These are phyloP conservation scores for Deroplatys truncata DNA, from an alignment of 2,888 invertebrate species.

Conservation along the genomic window DNA sequence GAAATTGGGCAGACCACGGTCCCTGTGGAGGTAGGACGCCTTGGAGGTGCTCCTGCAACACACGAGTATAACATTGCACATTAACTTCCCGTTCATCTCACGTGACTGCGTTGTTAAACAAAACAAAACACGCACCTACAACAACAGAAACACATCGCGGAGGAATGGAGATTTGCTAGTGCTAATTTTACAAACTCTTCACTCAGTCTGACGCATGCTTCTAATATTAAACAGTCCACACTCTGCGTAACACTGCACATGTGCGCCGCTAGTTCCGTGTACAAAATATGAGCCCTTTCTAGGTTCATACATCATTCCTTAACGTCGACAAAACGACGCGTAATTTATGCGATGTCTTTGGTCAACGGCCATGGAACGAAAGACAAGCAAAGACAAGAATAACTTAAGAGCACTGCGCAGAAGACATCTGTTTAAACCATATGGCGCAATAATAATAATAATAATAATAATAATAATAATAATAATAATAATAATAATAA, in stretches of 20 bases:
- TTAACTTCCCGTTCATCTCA: not conserved
- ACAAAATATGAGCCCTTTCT: not conserved
- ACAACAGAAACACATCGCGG: conserved; percentile 3
- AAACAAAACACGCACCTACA: not conserved
- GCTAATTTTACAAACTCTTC: not conserved
- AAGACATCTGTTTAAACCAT: not conserved
- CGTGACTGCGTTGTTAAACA: not conserved
- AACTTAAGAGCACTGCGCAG: not conserved
- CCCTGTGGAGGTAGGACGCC: conserved; percentile 68
- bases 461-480: no score
- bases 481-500: no score
- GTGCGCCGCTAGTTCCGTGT: not conserved
- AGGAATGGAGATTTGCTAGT: not conserved
- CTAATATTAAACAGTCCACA: not conserved
- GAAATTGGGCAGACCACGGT: conserved; percentile 62
- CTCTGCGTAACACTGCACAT: not conserved
- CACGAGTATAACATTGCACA: conserved; percentile 24
- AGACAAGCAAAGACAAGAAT: not conserved
- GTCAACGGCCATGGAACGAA: not conserved
- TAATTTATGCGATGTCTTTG: not conserved
- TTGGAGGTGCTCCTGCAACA: conserved; percentile 70
- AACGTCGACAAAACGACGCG: not conserved
- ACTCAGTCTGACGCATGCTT: not conserved
- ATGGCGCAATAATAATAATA: not conserved
- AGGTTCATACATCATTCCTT: not conserved